phyloP scores from a whole-genome alignment of 2,797 vertebrate genomes.

The Phaenicophaeus curvirostris region DNA sequence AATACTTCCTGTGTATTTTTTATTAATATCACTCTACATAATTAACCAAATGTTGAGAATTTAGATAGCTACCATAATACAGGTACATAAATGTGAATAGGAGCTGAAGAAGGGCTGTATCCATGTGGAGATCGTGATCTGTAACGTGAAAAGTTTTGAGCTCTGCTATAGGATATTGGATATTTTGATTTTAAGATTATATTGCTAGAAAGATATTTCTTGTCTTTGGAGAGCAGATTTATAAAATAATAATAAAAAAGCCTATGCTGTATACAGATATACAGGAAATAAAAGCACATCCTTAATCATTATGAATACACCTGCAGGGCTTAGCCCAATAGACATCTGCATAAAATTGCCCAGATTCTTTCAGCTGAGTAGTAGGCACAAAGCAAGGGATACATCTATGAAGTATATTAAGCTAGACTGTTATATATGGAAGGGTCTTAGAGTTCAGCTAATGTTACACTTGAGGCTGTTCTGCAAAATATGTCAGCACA shows the following conservation, averaged over 20 bases:
- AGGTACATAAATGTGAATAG: background rate
- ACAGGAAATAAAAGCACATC: constrained; percentile 20
- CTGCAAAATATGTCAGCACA: constrained; percentile 58
- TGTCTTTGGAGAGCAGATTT: background rate
- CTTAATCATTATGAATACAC: background rate
- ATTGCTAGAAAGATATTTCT: background rate
- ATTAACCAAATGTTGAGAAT: background rate
- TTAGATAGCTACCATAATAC: background rate
- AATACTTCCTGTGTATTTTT: background rate
- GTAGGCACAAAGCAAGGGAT: background rate
- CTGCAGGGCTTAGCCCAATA: background rate
- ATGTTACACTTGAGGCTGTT: constrained; percentile 54
- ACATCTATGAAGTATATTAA: constrained; percentile 30
- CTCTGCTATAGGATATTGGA: background rate
- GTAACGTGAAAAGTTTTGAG: background rate
- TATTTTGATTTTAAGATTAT: background rate
- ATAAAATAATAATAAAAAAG: background rate
- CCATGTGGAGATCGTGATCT: background rate
- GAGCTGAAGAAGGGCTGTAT: background rate
- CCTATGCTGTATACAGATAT: background rate
- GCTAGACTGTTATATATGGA: constrained; percentile 19
- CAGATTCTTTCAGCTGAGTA: background rate
- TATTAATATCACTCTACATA: background rate
- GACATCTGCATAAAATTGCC: constrained; percentile 2
- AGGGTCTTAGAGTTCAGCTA: constrained; percentile 50